Base-by-base conservation (phyloP, 2,113 vertebrate genomes). In the Sebastes schlegelii region DNA sequence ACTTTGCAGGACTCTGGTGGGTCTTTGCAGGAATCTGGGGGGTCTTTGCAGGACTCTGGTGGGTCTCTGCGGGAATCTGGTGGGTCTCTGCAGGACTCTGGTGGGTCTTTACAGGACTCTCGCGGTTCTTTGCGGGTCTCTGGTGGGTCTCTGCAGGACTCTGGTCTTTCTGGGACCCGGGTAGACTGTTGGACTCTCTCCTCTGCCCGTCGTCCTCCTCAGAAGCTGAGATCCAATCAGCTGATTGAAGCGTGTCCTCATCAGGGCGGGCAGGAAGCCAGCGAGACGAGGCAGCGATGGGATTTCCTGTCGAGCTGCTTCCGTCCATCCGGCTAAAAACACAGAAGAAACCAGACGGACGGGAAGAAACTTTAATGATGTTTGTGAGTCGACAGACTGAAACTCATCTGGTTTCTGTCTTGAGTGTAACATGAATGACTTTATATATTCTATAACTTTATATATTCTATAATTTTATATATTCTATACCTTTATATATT, bases 251-350 rank as follows among this genome's bases (percentile, higher is more conserved):
- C 48, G 0, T 19, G 11, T 54, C 77, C 46, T 69, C 7, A 0
- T 77, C 58, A 66, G 69, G 0, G 21, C 3, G 49, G 77, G 42
- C 81, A 85, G 92, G 90, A 89, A 91, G 86, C 21, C 72, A 74
- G 54, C 8, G 21, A 79, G 92, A 91, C 45, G 14, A 61, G 54
- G 80, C 77, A 78, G 71, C 16, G 19, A 40, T 85, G 83, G 87
- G 75, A 92, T 78, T 94, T 95, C 91, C 92, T 89, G 65, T 26
- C 2, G 54, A 34, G 60, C 26, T 1, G 34, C 85, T 55, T 79
- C 21, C 84, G 65, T 93, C 92, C 93, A 95, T 94, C 83, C 79
- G 73, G 19, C 77, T 80, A 49, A 80, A 85, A 79, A 74, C 65
- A 83, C 10, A 74, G 66, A 65, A 13, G 19, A 65, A 66, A 54